Evolutionary conservation across 2,797 vertebrate genomes (phyloP).

Genomic region (Trachops cirrhosus): DNA sequence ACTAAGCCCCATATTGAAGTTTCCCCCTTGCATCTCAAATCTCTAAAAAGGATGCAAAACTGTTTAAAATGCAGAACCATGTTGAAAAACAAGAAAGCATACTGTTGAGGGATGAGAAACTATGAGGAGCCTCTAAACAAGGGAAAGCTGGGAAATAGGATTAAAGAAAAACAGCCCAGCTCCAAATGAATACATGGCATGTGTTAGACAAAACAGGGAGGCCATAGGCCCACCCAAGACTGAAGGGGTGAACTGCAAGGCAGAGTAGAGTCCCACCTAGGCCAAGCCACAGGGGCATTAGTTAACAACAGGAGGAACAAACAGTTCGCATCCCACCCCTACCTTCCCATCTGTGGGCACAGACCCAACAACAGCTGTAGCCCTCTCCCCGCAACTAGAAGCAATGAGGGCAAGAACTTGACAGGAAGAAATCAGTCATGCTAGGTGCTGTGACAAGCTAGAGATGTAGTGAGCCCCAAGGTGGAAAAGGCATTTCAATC

Average conservation of each 20-base stretch:
- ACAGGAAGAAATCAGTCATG: not conserved
- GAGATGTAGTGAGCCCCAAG: not conserved
- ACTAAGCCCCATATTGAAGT: not conserved
- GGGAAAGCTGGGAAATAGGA: not conserved
- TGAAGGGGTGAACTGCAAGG: not conserved
- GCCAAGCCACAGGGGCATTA: not conserved
- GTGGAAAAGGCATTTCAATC: not conserved
- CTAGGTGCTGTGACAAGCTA: not conserved
- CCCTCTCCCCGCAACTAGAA: not conserved
- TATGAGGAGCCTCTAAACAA: not conserved
- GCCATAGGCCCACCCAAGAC: not conserved
- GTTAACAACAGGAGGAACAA: not conserved
- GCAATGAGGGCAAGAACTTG: not conserved
- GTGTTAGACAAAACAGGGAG: not conserved
- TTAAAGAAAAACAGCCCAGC: not conserved
- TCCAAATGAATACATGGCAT: not conserved
- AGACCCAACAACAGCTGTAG: not conserved
- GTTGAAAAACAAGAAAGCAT: not conserved
- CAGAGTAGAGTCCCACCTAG: rapidly evolving
- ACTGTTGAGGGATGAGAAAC: not conserved
- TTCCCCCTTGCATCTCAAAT: not conserved
- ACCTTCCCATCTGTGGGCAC: not conserved
- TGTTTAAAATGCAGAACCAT: not conserved
- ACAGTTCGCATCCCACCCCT: not conserved
- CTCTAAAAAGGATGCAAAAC: not conserved